These are phyloP conservation scores for Lophius piscatorius DNA, from an alignment of 2,113 vertebrate species.

Conservation along the genomic window DNA sequence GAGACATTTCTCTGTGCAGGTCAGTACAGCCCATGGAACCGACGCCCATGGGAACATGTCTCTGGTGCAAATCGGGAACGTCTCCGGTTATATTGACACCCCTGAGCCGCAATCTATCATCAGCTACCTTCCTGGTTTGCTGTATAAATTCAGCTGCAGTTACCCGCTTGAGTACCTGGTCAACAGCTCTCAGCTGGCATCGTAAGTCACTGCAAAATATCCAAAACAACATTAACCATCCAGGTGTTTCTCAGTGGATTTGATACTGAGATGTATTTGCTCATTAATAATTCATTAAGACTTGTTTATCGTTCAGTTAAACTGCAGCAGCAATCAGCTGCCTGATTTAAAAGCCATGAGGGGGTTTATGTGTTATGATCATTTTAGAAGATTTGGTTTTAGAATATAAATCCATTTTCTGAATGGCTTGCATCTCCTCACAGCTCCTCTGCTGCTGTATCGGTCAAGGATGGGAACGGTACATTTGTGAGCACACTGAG, in stretches of 20 bases:
- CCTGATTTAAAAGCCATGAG: conserved; percentile 4
- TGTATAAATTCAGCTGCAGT: conserved; percentile 98
- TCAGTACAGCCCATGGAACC: conserved; percentile 87
- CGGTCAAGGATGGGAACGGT: conserved; percentile 94
- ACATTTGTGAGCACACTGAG: conserved; percentile 97
- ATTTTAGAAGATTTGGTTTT: no score
- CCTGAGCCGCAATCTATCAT: conserved; percentile 94
- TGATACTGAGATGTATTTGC: conserved; percentile 5
- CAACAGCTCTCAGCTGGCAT: conserved; percentile 96
- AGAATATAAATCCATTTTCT: no score
- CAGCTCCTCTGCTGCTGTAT: conserved; percentile 93
- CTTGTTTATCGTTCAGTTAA: conserved; percentile 17
- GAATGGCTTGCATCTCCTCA: conserved; percentile 52
- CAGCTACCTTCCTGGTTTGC: conserved; percentile 94
- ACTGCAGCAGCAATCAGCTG: background rate
- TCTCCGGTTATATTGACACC: conserved; percentile 96
- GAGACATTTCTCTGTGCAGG: conserved; percentile 76
- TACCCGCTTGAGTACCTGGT: conserved; percentile 97
- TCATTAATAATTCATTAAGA: conserved; percentile 9
- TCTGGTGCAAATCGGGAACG: conserved; percentile 92
- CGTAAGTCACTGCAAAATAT: conserved; percentile 83
- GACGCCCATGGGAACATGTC: conserved; percentile 91
- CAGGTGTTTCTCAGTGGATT: background rate
- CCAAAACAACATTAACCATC: conserved; percentile 16
- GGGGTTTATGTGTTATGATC: background rate